Conservation (phyloP, 2,113 vertebrate species). For the Gnathonemus longibarbis region DNA sequence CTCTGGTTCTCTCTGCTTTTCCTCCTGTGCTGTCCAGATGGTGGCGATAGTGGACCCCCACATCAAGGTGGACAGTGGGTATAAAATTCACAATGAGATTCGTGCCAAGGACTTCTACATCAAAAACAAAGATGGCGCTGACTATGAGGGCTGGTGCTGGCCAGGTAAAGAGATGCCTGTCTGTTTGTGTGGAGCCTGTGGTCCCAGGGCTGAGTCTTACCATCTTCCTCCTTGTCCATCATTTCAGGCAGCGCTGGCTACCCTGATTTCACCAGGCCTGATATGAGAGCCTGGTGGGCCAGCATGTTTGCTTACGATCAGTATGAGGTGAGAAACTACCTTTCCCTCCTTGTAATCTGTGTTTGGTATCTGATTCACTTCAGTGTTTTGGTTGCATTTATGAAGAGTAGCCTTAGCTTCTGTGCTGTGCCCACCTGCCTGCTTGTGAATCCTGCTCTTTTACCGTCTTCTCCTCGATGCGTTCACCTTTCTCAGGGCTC, state of each 20-base stretch:
- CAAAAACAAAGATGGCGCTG: conserved; percentile 80
- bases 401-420: not conserved
- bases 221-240: not conserved
- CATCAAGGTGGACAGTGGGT: conserved; percentile 80
- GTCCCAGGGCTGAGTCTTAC: not conserved
- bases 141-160: conserved; percentile 95
- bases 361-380: not conserved
- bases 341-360: not conserved
- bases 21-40: conserved; percentile 57
- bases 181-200: not conserved
- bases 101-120: conserved; percentile 65
- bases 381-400: not conserved
- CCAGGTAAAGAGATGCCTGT: conserved; percentile 64
- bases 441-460: not conserved
- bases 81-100: conserved; percentile 77
- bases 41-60: conserved; percentile 90
- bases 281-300: conserved; percentile 81
- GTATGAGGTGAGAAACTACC: conserved; percentile 66
- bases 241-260: conserved; percentile 72
- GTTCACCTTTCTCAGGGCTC: conserved; percentile 58
- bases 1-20: not conserved
- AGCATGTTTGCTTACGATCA: conserved; percentile 78
- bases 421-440: not conserved
- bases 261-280: conserved; percentile 76
- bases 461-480: not conserved